A percentile compares a stretch with the other conserved stretches of the same genome.
Conservation (phyloP, 2,888 invertebrate species). For the Muscina levida region DNA sequence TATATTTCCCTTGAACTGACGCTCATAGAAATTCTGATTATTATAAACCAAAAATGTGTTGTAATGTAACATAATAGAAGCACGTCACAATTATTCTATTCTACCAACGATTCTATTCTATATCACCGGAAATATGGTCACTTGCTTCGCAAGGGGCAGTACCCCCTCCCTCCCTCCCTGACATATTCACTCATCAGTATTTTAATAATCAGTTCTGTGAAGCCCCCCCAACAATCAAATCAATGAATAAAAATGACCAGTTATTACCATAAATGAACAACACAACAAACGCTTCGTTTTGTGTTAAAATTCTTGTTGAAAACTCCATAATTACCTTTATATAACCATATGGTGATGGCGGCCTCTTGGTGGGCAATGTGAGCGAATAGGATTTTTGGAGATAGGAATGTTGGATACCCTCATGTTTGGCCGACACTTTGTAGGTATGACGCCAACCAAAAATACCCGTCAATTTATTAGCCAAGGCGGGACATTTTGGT, state of each 20-base stretch:
- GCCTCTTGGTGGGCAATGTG: conserved; percentile 77
- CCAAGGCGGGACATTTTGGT: conserved; percentile 87
- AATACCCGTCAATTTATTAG: conserved; percentile 87
- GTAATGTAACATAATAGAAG: too few species aligned
- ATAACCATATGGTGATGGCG: conserved; percentile 74
- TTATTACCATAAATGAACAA: conserved; percentile 10
- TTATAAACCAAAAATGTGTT: too few species aligned
- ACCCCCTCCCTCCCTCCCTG: too few species aligned
- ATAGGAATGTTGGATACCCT: conserved; percentile 81
- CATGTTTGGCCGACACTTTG: conserved; percentile 88
- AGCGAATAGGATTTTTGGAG: conserved; percentile 80
- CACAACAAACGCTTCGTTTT: conserved; percentile 38
- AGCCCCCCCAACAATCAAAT: too few species aligned
- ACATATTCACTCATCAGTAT: too few species aligned
- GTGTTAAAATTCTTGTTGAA: neutral
- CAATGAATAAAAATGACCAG: conserved; percentile 14
- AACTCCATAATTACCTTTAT: conserved; percentile 74
- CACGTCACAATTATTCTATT: too few species aligned
- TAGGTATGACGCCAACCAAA: conserved; percentile 91
- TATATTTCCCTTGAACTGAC: too few species aligned
- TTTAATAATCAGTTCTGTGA: too few species aligned
- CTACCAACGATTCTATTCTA: too few species aligned
- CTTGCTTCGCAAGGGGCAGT: too few species aligned
- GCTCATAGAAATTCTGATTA: too few species aligned
- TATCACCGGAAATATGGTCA: too few species aligned